Percentiles rank a stretch among this genome's conserved stretches.
Evolutionary conservation across 2,888 invertebrate genomes (phyloP).

Genomic region (Xestoiulus laeticollis): DNA sequence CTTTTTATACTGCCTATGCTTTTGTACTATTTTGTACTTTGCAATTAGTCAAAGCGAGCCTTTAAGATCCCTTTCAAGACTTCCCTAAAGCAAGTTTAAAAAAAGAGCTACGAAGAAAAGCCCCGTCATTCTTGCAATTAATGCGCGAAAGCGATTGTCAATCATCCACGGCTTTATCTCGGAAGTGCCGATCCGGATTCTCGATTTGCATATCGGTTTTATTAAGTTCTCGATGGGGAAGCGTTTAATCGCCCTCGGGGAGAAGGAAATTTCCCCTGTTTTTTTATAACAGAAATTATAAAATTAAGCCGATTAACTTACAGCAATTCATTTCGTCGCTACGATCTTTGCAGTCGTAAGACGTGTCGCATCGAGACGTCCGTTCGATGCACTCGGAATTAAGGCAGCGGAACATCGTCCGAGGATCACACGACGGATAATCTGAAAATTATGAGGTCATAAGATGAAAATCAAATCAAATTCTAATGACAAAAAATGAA

Average conservation of each 20-base stretch:
- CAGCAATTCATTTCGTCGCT: constrained; percentile 66
- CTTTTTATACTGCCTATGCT: no score
- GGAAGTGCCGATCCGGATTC: not conserved
- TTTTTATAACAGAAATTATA: not conserved
- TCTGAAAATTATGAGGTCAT: not conserved
- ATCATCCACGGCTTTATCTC: not conserved
- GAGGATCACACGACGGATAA: not conserved
- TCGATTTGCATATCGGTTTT: not conserved
- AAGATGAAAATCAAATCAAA: not conserved
- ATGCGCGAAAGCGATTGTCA: not conserved
- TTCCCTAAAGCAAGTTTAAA: no score
- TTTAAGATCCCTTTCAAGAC: no score
- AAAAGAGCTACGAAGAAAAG: not conserved
- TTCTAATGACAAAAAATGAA: no score
- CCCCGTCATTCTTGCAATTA: not conserved
- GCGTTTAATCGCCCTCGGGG: not conserved
- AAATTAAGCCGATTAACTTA: constrained; percentile 58
- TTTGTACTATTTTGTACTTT: no score
- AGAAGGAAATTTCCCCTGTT: not conserved
- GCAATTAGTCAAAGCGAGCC: no score
- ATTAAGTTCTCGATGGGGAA: not conserved
- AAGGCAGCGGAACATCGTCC: constrained; percentile 60
- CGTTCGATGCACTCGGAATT: constrained; percentile 65
- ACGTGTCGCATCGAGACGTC: constrained; percentile 65
- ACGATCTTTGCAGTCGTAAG: constrained; percentile 64